These are phyloP conservation scores for Promerops cafer DNA, from an alignment of 2,113 vertebrate species.

Conservation along the genomic window DNA sequence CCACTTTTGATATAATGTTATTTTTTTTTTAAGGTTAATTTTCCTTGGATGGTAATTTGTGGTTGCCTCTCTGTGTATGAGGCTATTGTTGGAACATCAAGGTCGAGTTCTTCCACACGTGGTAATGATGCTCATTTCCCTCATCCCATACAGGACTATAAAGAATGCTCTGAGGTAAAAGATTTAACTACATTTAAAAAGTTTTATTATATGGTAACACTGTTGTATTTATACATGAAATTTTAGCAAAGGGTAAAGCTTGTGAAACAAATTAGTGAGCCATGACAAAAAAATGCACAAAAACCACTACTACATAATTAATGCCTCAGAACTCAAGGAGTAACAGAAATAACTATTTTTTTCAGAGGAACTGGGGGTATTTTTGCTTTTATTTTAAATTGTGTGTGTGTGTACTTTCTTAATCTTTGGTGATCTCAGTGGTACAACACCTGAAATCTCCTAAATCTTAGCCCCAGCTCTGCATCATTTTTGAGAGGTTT, in stretches of 20 bases:
- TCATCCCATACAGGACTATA: not conserved
- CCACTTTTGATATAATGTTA: not conserved
- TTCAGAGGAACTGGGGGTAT: fast-evolving
- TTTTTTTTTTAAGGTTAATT: not conserved
- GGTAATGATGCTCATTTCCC: not conserved
- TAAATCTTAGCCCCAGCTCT: not conserved
- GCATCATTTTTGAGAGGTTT: not conserved
- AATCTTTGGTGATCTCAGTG: not conserved
- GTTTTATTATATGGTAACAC: not conserved
- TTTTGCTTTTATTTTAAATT: not conserved
- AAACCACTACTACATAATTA: not conserved
- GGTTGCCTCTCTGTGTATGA: not conserved
- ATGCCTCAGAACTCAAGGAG: not conserved
- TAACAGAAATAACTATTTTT: not conserved
- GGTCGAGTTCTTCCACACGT: not conserved
- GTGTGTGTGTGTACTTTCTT: not conserved
- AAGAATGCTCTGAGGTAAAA: not conserved
- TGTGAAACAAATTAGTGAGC: not conserved
- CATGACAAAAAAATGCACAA: not conserved
- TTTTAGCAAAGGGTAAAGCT: not conserved
- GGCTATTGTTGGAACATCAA: not conserved
- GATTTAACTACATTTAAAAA: not conserved
- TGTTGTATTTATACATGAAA: not conserved
- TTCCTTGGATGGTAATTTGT: not conserved
- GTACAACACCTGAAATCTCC: not conserved